Percentiles rank a stretch among this genome's conserved stretches.
Conservation (phyloP, 2,888 invertebrate species). For the Arrhopalites spinosus region DNA sequence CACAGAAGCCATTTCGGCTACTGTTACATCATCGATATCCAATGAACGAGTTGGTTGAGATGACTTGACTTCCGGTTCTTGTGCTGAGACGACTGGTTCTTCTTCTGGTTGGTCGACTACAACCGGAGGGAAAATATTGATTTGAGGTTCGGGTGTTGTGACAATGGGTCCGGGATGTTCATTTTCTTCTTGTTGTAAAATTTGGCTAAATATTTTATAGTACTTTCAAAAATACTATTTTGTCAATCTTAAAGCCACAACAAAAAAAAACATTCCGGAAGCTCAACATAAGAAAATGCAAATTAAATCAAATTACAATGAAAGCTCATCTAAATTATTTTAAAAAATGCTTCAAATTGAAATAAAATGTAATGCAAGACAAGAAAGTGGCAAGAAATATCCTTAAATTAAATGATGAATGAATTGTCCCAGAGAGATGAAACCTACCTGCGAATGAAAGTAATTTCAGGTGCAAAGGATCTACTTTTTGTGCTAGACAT, state of each 20-base stretch:
- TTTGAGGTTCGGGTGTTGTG: background rate
- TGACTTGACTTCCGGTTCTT: conserved; percentile 10
- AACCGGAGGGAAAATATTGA: background rate
- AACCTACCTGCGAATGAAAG: background rate
- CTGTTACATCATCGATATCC: conserved; percentile 44
- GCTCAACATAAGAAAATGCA: too few relatives aligned
- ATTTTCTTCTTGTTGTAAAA: conserved; percentile 48
- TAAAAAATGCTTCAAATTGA: too few relatives aligned
- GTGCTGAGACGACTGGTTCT: background rate
- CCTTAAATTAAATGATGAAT: background rate
- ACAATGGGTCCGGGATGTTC: conserved; percentile 20
- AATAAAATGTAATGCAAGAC: too few relatives aligned
- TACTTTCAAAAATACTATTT: background rate
- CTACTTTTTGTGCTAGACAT: conserved; percentile 4
- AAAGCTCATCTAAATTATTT: too few relatives aligned
- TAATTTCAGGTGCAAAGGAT: background rate
- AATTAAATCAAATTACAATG: too few relatives aligned
- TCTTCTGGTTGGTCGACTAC: background rate
- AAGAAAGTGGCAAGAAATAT: too few relatives aligned
- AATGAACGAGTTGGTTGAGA: background rate
- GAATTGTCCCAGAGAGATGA: background rate
- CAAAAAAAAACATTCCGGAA: too few relatives aligned
- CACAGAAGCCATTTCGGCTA: conserved; percentile 42
- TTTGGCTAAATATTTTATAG: conserved; percentile 39
- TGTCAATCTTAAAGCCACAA: too few relatives aligned